A percentile compares a stretch with the other conserved stretches of the same genome.
Conservation (phyloP, 1,140 invertebrate species). For the Drosophila seguyi region DNA sequence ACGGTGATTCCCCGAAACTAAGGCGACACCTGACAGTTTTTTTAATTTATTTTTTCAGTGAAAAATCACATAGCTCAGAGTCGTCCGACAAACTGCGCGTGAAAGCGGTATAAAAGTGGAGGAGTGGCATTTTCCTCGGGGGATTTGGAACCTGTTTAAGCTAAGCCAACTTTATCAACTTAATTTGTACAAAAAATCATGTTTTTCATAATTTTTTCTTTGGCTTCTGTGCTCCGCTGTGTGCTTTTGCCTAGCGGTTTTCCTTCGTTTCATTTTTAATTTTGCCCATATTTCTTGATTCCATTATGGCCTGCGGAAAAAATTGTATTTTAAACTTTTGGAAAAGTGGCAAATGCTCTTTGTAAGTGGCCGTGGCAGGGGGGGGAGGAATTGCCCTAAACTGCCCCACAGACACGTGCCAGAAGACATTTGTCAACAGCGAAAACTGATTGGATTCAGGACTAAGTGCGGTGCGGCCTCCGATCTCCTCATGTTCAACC, state of each 20-base stretch:
- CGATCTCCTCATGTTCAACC: background rate
- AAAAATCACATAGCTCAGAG: conserved; percentile 2
- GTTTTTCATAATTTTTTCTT: conserved; percentile 42
- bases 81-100: conserved; percentile 5
- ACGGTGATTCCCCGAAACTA: background rate
- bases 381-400: no score
- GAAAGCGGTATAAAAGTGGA: conserved; percentile 21
- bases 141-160: conserved; percentile 19
- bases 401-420: conserved; percentile 67
- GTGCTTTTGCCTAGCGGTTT: conserved; percentile 14
- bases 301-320: conserved; percentile 55
- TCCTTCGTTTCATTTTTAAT: conserved; percentile 46
- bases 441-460: conserved; percentile 73
- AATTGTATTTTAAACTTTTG: no score
- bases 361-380: no score
- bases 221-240: background rate
- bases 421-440: conserved; percentile 76
- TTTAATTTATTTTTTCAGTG: conserved; percentile 6
- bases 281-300: conserved; percentile 5
- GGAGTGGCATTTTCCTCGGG: background rate
- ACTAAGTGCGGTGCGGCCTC: conserved; percentile 44
- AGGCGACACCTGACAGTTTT: conserved; percentile 9
- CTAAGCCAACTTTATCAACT: conserved; percentile 65
- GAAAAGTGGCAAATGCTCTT: no score
- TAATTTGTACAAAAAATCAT: conserved; percentile 63